phyloP scores from a whole-genome alignment of 2,888 invertebrate species.

The Mesopsocus fuscifrons region DNA sequence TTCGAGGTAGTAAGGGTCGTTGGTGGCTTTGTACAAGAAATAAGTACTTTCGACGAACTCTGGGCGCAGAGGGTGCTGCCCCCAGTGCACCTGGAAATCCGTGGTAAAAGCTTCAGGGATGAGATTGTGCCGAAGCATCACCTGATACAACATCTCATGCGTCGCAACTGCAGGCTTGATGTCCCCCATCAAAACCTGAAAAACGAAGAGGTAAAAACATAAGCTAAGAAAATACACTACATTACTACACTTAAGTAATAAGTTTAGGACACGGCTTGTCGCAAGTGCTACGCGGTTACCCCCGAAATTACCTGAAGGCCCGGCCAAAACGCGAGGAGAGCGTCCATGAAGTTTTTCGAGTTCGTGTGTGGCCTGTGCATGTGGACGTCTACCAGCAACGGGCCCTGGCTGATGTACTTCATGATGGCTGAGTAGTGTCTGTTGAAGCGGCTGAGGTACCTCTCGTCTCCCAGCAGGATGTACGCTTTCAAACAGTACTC shows the following conservation, averaged over 20 bases:
- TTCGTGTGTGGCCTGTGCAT: constrained; percentile 93
- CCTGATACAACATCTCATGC: constrained; percentile 97
- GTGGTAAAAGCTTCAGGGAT: constrained; percentile 97
- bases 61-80: constrained; percentile 87
- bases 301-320: constrained; percentile 89
- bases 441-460: constrained; percentile 84
- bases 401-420: constrained; percentile 93
- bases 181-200: constrained; percentile 61
- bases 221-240: too few species aligned
- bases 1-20: constrained; percentile 86
- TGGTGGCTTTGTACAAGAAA: constrained; percentile 87
- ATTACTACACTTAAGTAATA: too few species aligned
- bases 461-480: constrained; percentile 82
- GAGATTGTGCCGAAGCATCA: constrained; percentile 93
- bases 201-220: constrained; percentile 6
- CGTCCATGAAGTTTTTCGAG: constrained; percentile 93
- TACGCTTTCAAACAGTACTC: constrained; percentile 97
- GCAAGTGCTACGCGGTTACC: too few species aligned
- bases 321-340: constrained; percentile 94
- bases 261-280: too few species aligned
- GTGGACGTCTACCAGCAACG: constrained; percentile 84
- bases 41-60: constrained; percentile 98
- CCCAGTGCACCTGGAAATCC: constrained; percentile 98
- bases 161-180: constrained; percentile 96
- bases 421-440: constrained; percentile 85